Conservation (phyloP, 2,113 vertebrate species). For the Odocoileus hemionus region DNA sequence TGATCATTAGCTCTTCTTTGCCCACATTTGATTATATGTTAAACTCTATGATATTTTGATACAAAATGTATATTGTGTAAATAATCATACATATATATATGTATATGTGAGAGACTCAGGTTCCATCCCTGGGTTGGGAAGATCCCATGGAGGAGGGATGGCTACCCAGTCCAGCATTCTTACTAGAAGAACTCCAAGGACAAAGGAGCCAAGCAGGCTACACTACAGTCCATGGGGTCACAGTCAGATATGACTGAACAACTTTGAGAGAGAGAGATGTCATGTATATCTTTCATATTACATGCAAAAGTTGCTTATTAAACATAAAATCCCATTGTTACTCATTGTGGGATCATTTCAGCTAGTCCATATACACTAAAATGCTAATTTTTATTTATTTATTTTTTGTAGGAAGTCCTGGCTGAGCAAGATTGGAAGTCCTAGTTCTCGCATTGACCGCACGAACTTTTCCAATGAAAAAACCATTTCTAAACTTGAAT, state of each 20-base stretch:
- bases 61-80: neutral
- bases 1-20: slow-evolving; percentile 22
- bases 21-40: slow-evolving; percentile 20
- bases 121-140: neutral
- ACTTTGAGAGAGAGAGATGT: neutral
- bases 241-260: neutral
- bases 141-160: neutral
- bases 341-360: neutral
- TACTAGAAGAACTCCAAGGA: neutral
- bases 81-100: neutral
- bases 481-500: slow-evolving; percentile 87
- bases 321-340: neutral
- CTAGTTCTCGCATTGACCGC: slow-evolving; percentile 89
- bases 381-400: slow-evolving; percentile 45
- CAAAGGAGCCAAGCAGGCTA: neutral
- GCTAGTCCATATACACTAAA: neutral
- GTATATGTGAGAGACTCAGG: neutral
- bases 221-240: neutral
- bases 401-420: slow-evolving; percentile 86
- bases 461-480: slow-evolving; percentile 87
- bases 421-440: slow-evolving; percentile 89
- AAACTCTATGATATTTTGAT: neutral
- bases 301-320: neutral
- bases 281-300: neutral
- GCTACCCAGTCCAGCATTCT: neutral